Percentiles rank a stretch among this genome's conserved stretches.
phyloP scores from a whole-genome alignment of 2,888 invertebrate species.

The Hypena proboscidalis region DNA sequence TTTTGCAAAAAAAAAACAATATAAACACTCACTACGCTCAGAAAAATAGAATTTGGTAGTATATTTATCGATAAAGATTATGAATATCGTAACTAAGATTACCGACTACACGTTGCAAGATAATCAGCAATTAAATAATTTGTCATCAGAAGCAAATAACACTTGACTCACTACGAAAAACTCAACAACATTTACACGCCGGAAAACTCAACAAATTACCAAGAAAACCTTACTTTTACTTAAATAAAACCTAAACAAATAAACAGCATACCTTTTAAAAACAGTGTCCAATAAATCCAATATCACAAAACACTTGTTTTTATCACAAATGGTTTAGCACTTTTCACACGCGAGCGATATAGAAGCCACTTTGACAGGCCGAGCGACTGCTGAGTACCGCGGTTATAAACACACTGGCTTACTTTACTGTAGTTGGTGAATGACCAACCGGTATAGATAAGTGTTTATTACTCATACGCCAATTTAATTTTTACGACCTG shows the following conservation, averaged over 20 bases:
- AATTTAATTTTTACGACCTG: constrained; percentile 7
- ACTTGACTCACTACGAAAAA: no score
- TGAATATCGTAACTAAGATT: no score
- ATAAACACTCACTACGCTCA: no score
- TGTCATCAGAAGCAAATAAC: no score
- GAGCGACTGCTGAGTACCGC: constrained; percentile 26
- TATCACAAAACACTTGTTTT: constrained; percentile 24
- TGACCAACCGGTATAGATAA: constrained; percentile 11
- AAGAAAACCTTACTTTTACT: background rate
- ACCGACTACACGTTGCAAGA: no score
- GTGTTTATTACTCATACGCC: background rate
- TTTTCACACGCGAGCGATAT: constrained; percentile 5
- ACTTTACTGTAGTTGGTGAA: background rate
- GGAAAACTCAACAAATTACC: constrained; percentile 9
- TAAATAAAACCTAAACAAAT: background rate
- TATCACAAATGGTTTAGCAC: constrained; percentile 31
- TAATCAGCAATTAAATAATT: no score
- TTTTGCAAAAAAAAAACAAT: no score
- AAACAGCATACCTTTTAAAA: constrained; percentile 5
- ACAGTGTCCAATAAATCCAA: constrained; percentile 21
- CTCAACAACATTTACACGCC: background rate
- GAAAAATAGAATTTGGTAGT: no score
- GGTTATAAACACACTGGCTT: constrained; percentile 40
- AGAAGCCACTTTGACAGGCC: constrained; percentile 10
- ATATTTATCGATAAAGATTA: no score